Percentiles rank a stretch among this genome's conserved stretches.
Conservation (phyloP, 1,140 invertebrate species). For the Leguminivora glycinivorella region DNA sequence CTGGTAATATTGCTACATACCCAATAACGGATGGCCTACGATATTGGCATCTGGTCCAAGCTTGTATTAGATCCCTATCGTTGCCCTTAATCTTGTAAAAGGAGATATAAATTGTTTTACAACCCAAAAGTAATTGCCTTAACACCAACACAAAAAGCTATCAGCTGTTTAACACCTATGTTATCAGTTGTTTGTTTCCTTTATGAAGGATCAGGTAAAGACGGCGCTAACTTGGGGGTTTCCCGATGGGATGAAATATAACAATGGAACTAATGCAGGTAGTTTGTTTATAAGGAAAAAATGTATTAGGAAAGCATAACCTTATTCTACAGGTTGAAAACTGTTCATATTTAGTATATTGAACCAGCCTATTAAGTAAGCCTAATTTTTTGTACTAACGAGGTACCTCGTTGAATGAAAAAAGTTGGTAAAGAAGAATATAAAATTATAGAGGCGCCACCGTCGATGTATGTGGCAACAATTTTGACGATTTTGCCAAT, state of each 20-base stretch:
- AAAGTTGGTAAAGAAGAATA: too few species aligned
- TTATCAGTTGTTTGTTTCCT: slow-evolving; percentile 11
- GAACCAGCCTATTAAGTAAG: neutral
- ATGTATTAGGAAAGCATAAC: neutral
- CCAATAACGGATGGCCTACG: too few species aligned
- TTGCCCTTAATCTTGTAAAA: neutral
- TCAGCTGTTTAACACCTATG: slow-evolving; percentile 9
- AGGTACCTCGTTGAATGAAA: too few species aligned
- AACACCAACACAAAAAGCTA: slow-evolving; percentile 9
- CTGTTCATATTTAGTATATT: neutral
- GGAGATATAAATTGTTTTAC: neutral
- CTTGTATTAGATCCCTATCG: slow-evolving; percentile 11
- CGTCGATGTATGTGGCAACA: too few species aligned
- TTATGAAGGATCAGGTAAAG: slow-evolving; percentile 2
- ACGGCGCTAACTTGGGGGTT: slow-evolving; percentile 4
- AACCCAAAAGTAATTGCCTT: neutral
- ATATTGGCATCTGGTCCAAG: too few species aligned
- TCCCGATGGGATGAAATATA: neutral
- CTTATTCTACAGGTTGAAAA: neutral
- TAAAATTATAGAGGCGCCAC: too few species aligned
- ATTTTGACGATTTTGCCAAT: too few species aligned
- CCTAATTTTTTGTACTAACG: neutral
- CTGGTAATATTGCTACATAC: too few species aligned
- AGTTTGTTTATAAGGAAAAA: neutral
- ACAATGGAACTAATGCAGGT: neutral